Evolutionary conservation across 2,113 vertebrate genomes (phyloP).

Genomic region (Bubo blakistoni): DNA sequence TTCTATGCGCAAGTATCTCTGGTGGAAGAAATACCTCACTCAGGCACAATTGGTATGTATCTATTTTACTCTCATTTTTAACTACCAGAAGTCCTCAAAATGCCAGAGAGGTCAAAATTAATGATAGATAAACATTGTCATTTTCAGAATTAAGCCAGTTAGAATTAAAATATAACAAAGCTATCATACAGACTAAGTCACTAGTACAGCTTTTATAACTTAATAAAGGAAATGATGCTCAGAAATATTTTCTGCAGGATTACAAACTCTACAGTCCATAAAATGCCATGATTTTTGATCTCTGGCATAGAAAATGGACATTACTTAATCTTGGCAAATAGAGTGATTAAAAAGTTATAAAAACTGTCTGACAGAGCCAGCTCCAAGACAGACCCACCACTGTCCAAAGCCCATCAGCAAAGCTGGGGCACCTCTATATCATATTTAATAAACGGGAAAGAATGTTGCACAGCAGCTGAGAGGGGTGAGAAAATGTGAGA

Average conservation of each 20-base stretch:
- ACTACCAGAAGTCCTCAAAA: not conserved
- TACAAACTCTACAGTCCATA: not conserved
- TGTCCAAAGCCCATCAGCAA: not conserved
- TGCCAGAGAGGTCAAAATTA: not conserved
- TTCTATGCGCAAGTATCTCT: slow-evolving; percentile 85
- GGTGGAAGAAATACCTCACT: slow-evolving; percentile 92
- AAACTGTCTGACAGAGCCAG: not conserved
- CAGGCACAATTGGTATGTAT: slow-evolving; percentile 83
- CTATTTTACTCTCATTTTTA: not conserved
- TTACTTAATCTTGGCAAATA: not conserved
- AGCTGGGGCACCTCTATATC: rapidly evolving
- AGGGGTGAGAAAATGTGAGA: not conserved
- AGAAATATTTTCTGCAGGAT: not conserved
- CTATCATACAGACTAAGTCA: not conserved
- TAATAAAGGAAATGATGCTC: not conserved
- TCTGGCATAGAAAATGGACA: not conserved
- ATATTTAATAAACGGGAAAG: not conserved
- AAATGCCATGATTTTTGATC: not conserved
- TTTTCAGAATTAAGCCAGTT: not conserved
- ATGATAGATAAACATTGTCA: not conserved
- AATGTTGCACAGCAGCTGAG: not conserved
- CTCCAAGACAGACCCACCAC: not conserved
- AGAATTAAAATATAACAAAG: not conserved
- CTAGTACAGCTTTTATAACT: not conserved
- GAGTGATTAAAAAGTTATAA: not conserved